Evolutionary conservation across 2,888 invertebrate genomes (phyloP).

Genomic region (Megamerina dolium): DNA sequence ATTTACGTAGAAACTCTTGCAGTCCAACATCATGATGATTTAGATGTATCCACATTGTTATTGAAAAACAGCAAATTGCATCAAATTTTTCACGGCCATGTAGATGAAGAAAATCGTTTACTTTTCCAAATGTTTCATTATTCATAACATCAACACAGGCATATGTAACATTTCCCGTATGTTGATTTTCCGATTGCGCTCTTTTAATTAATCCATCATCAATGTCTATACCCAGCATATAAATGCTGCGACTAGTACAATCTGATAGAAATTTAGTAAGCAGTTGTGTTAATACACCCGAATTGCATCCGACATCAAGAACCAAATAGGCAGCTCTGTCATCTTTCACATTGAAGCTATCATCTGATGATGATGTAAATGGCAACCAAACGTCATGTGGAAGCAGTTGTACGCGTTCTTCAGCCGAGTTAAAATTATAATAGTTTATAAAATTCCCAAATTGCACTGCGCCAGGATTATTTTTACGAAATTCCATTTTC

Average conservation of each 20-base stretch:
- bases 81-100: constrained; percentile 55
- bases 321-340: constrained; percentile 48
- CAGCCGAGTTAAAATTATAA: constrained; percentile 71
- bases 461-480: constrained; percentile 71
- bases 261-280: constrained; percentile 25
- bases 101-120: constrained; percentile 52
- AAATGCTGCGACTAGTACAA: constrained; percentile 21
- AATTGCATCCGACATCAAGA: constrained; percentile 61
- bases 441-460: constrained; percentile 85
- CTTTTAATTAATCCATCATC: constrained; percentile 64
- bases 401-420: constrained; percentile 61
- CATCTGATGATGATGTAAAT: constrained; percentile 33
- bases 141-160: constrained; percentile 58
- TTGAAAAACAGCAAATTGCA: constrained; percentile 71
- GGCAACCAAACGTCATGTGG: constrained; percentile 51
- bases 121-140: constrained; percentile 36
- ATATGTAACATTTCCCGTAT: constrained; percentile 52
- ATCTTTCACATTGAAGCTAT: constrained; percentile 13
- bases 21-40: constrained; percentile 75
- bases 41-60: constrained; percentile 87
- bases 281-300: constrained; percentile 64
- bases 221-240: constrained; percentile 64
- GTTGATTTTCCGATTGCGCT: constrained; percentile 55
- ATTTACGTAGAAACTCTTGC: constrained; percentile 55
- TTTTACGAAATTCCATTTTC: constrained; percentile 40